Conservation (phyloP, 64 coral and sea anemone genomes). For the Montipora sp. region DNA sequence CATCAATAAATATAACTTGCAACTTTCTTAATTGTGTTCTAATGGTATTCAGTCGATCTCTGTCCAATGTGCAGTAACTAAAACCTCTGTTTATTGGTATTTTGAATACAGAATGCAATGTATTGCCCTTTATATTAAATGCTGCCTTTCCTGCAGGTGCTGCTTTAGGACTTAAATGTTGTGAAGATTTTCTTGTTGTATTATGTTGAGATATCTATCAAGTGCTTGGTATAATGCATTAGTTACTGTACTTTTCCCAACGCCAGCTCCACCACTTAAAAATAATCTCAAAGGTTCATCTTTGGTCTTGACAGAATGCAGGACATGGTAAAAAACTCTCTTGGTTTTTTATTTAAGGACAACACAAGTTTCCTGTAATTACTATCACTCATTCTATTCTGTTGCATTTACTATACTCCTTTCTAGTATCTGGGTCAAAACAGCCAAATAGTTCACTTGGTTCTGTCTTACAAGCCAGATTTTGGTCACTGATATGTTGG, state of each 20-base stretch:
- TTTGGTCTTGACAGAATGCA: slow-evolving; percentile 36
- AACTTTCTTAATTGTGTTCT: slow-evolving; percentile 32
- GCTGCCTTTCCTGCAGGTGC: slow-evolving; percentile 49
- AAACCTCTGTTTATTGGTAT: slow-evolving; percentile 35
- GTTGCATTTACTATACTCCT: slow-evolving; percentile 23
- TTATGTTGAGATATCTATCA: slow-evolving; percentile 28
- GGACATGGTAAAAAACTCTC: slow-evolving; percentile 42
- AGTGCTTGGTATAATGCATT: slow-evolving; percentile 55
- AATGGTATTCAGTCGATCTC: slow-evolving; percentile 61
- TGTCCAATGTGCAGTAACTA: slow-evolving; percentile 41
- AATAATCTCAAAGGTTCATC: slow-evolving; percentile 46
- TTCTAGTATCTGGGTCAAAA: slow-evolving; percentile 53
- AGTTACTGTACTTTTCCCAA: slow-evolving; percentile 40
- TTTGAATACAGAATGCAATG: slow-evolving; percentile 31
- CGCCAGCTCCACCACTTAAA: slow-evolving; percentile 40
- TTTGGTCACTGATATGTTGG: slow-evolving; percentile 58
- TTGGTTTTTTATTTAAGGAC: slow-evolving; percentile 37
- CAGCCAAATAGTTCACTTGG: slow-evolving; percentile 33
- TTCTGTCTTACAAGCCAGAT: slow-evolving; percentile 20
- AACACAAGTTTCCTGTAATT: slow-evolving; percentile 12
- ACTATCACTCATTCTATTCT: neutral
- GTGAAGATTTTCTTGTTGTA: slow-evolving; percentile 7
- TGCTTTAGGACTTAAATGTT: slow-evolving; percentile 29
- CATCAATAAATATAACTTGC: no score
- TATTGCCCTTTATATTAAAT: slow-evolving; percentile 44